phyloP scores from a whole-genome alignment of 2,888 invertebrate species.

The Isotomurus palustris region DNA sequence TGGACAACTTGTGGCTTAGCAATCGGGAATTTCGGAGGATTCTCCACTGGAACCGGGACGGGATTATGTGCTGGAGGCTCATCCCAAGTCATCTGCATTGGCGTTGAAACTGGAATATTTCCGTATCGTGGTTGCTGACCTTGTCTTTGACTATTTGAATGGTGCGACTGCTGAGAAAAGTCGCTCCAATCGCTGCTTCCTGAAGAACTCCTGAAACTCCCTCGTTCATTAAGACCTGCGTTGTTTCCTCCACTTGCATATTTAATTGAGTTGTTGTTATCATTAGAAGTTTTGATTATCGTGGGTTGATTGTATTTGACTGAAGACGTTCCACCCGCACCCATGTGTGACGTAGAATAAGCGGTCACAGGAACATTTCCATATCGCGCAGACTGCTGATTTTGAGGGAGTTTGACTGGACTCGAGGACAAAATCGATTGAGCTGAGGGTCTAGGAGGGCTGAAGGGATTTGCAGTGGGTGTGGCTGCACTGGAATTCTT shows the following conservation, averaged over 20 bases:
- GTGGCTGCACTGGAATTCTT: slow-evolving; percentile 27
- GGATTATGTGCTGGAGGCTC: slow-evolving; percentile 26
- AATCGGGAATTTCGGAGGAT: no score
- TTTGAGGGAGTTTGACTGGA: not conserved
- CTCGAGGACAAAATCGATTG: slow-evolving; percentile 18
- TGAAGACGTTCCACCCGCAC: not conserved
- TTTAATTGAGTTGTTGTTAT: slow-evolving; percentile 9
- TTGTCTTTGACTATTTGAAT: not conserved
- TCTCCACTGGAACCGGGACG: no score
- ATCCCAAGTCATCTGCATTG: slow-evolving; percentile 26
- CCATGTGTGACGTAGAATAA: no score
- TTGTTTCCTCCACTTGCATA: not conserved
- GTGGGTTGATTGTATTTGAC: slow-evolving; percentile 5
- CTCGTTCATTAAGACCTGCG: not conserved
- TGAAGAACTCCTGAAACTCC: slow-evolving; percentile 7
- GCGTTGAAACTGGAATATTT: slow-evolving; percentile 19
- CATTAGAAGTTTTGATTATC: slow-evolving; percentile 6
- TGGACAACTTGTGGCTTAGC: not conserved
- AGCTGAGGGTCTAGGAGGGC: slow-evolving; percentile 44
- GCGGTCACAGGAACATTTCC: not conserved
- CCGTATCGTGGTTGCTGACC: slow-evolving; percentile 16
- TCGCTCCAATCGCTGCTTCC: slow-evolving; percentile 14
- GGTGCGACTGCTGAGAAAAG: not conserved
- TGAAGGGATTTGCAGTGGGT: slow-evolving; percentile 37
- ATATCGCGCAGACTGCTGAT: slow-evolving; percentile 4